Percentiles rank a stretch among this genome's conserved stretches.
Conservation (phyloP, 2,113 vertebrate species). For the Dipodomys ordii region DNA sequence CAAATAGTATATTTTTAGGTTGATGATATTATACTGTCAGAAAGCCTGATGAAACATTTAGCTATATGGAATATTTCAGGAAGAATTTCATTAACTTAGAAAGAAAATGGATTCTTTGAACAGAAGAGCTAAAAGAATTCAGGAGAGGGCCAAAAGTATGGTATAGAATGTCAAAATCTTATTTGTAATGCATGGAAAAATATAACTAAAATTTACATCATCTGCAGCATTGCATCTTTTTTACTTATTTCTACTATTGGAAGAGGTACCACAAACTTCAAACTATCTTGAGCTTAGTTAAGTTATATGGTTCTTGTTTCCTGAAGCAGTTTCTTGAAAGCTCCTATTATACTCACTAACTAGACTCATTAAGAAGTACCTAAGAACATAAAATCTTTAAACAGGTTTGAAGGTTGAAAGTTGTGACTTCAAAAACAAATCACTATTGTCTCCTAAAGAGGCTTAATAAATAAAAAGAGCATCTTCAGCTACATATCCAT, state of each 20-base stretch:
- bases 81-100: neutral
- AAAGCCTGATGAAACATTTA: neutral
- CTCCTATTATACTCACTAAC: neutral
- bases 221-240: neutral
- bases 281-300: neutral
- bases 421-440: slow-evolving; percentile 10
- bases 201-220: neutral
- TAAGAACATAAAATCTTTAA: too few species aligned
- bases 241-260: neutral
- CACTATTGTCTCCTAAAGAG: neutral
- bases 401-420: neutral
- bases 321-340: neutral
- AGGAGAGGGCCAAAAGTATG: neutral
- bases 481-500: neutral
- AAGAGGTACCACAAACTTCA: neutral
- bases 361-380: neutral
- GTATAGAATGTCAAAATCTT: neutral
- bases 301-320: neutral
- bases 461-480: neutral
- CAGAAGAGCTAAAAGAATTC: neutral
- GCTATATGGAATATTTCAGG: neutral
- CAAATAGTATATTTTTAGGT: neutral
- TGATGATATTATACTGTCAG: neutral
- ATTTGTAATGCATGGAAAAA: neutral
- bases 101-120: neutral